Evolutionary conservation across 2,113 vertebrate genomes (phyloP), one percentile per base, ranked within the genome.

Genomic region (Bubo blakistoni): DNA sequence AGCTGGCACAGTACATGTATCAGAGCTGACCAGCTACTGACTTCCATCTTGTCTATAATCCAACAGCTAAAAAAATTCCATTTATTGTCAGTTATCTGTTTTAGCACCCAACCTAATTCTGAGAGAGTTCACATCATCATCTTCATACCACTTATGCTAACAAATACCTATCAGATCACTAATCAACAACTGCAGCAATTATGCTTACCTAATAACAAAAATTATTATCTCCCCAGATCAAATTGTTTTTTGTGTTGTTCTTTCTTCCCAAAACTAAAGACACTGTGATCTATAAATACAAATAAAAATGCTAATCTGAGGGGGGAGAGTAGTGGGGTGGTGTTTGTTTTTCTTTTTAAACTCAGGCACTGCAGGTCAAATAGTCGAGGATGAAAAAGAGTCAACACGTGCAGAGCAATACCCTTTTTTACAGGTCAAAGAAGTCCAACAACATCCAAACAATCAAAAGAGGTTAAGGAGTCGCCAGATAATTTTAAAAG

Each of bases 281-380:
- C 25, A 58, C 17, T 24, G 13, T 71, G 17, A 76, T 49, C 16
- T 46, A 1, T 9, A 72, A 88, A 63, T 52, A 94, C 4, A 91
- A 91, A 81, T 19, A 46, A 63, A 87, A 82, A 70, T n/a, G n/a
- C 10, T 54, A 36, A 46, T 89, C 26, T 36, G 38, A 61, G 21
- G 3, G 10, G 2, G 3, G 3, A 32, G 7, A 7, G 24, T 19
- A 18, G 25, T 32, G 4, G 2, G 13, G 25, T 34, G 10, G 9
- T 51, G 14, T 24, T 82, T 76, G 29, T 12, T 71, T 61, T 69
- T 69, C 13, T 52, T 90, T 62, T 59, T 58, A 92, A 91, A 42
- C 16, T 72, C 1, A 2, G 21, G 21, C 13, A 67, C 58, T 25
- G 15, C 16, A 77, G 25, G 20, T 55, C 7, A n/a, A 82, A 87